A percentile compares a stretch with the other conserved stretches of the same genome.
Evolutionary conservation across 1,140 invertebrate genomes (phyloP).

Genomic region (Pararge aegeria): DNA sequence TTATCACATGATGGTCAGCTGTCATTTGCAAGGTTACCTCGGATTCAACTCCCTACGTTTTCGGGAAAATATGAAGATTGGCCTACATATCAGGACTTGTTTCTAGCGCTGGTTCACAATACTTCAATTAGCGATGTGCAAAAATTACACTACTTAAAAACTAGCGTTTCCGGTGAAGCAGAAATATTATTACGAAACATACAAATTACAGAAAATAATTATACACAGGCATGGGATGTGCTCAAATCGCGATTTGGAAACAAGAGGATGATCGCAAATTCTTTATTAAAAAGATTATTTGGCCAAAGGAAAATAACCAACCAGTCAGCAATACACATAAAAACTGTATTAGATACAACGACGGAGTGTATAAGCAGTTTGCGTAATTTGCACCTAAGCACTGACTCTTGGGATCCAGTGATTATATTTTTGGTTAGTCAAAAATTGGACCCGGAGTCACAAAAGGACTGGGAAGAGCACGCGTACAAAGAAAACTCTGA

Average conservation of each 20-base stretch:
- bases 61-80: constrained; percentile 36
- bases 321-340: constrained; percentile 34
- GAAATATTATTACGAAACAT: constrained; percentile 27
- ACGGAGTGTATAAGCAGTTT: constrained; percentile 47
- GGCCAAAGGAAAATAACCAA: constrained; percentile 23
- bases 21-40: constrained; percentile 17
- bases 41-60: constrained; percentile 31
- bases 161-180: constrained; percentile 34
- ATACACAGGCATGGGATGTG: constrained; percentile 31
- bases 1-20: background rate
- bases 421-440: constrained; percentile 41
- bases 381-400: constrained; percentile 36
- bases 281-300: constrained; percentile 31
- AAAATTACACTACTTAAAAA: constrained; percentile 38
- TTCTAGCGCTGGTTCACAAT: constrained; percentile 31
- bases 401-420: constrained; percentile 47
- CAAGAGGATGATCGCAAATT: constrained; percentile 32
- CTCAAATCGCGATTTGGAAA: constrained; percentile 33
- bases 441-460: constrained; percentile 38
- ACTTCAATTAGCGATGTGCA: constrained; percentile 28
- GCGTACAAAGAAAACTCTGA: constrained; percentile 22
- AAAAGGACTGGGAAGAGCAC: constrained; percentile 35
- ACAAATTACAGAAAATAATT: constrained; percentile 33
- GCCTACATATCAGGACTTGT: constrained; percentile 34
- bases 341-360: constrained; percentile 48